Conservation (phyloP, 2,888 invertebrate genomes). For the Ctenicera cuprea region DNA sequence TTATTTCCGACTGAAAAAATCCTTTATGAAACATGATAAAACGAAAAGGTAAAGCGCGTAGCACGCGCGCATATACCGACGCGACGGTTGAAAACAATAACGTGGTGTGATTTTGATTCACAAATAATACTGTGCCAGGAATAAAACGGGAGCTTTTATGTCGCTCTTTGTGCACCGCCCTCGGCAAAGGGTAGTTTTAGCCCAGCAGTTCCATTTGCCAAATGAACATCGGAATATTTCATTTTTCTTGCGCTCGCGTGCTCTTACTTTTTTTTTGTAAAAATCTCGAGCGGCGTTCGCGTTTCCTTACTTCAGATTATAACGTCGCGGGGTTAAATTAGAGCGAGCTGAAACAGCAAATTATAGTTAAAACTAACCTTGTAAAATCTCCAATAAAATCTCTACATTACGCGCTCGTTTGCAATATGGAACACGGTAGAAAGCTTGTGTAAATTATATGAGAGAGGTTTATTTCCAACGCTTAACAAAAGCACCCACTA, state of each 20-base stretch:
- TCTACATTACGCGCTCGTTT: slow-evolving; percentile 12
- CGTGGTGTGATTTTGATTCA: slow-evolving; percentile 37
- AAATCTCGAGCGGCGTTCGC: slow-evolving; percentile 27
- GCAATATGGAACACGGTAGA: slow-evolving; percentile 26
- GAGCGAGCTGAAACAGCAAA: slow-evolving; percentile 27
- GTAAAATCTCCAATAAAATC: slow-evolving; percentile 37
- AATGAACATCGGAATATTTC: slow-evolving; percentile 55
- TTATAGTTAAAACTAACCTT: slow-evolving; percentile 34
- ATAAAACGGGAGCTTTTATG: slow-evolving; percentile 39
- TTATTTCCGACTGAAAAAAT: no score
- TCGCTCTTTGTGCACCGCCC: slow-evolving; percentile 35
- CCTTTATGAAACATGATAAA: background rate
- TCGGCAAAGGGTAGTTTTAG: slow-evolving; percentile 40
- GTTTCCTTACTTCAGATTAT: slow-evolving; percentile 24
- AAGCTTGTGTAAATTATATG: slow-evolving; percentile 35
- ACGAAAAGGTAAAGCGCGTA: slow-evolving; percentile 5
- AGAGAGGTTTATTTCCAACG: slow-evolving; percentile 16
- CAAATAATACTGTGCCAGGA: slow-evolving; percentile 31
- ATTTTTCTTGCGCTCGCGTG: slow-evolving; percentile 47
- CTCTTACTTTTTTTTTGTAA: slow-evolving; percentile 32
- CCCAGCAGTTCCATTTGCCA: slow-evolving; percentile 52
- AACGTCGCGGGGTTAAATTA: slow-evolving; percentile 24
- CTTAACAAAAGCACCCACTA: slow-evolving; percentile 44
- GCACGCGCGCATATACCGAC: background rate
- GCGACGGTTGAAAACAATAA: slow-evolving; percentile 30